Percentiles rank a stretch among this genome's conserved stretches.
Evolutionary conservation across 1,140 invertebrate genomes (phyloP).

Genomic region (Cyclina sinensis): DNA sequence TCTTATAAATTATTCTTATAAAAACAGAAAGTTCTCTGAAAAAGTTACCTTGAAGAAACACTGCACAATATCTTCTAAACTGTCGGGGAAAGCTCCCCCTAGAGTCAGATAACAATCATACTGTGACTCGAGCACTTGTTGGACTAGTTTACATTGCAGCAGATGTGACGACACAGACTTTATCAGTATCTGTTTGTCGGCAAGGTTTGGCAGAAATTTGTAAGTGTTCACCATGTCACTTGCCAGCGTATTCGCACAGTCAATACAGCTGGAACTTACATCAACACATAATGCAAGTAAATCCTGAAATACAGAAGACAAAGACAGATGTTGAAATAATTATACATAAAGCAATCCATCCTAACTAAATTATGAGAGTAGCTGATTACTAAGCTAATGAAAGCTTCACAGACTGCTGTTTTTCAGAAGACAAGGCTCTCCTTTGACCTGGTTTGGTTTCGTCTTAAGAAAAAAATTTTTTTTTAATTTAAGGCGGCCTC

Average conservation of each 20-base stretch:
- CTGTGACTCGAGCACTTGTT: slow-evolving; percentile 37
- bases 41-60: slow-evolving; percentile 43
- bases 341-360: too few relatives aligned
- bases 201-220: slow-evolving; percentile 5
- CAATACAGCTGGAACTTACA: slow-evolving; percentile 45
- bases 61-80: slow-evolving; percentile 18
- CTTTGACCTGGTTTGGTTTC: too few relatives aligned
- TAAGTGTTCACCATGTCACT: slow-evolving; percentile 9
- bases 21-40: too few relatives aligned
- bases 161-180: slow-evolving; percentile 5
- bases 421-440: too few relatives aligned
- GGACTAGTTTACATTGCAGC: slow-evolving; percentile 22
- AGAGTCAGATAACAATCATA: not conserved
- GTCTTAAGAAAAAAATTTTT: too few relatives aligned
- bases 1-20: too few relatives aligned
- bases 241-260: slow-evolving; percentile 24
- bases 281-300: slow-evolving; percentile 43
- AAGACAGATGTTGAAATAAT: too few relatives aligned
- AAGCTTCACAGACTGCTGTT: too few relatives aligned
- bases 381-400: too few relatives aligned
- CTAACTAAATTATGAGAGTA: too few relatives aligned
- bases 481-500: too few relatives aligned
- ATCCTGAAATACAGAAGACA: slow-evolving; percentile 30
- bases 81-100: not conserved
- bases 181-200: not conserved